Evolutionary conservation across 2,113 vertebrate species (phyloP).

Genomic region (Hippocampus barbouri): DNA sequence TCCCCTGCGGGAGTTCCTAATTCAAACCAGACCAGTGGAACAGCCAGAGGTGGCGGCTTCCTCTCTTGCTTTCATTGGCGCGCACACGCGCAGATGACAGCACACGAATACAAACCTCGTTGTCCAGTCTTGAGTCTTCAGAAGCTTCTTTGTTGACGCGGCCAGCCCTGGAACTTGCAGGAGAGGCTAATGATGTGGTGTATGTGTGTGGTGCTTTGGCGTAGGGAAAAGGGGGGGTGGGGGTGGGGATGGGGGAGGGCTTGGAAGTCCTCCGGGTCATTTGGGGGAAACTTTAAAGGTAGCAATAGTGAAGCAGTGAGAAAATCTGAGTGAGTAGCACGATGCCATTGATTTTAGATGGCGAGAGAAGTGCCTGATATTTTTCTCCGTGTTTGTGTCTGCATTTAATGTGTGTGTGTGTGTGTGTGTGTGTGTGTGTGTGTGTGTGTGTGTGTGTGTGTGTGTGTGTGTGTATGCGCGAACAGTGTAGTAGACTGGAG

Average conservation of each 20-base stretch:
- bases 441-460: not conserved
- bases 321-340: not conserved
- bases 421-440: not conserved
- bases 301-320: not conserved
- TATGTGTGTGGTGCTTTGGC: not conserved
- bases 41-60: conserved; percentile 67
- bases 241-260: conserved; percentile 4
- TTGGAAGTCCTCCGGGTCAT: conserved; percentile 49
- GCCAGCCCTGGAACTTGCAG: conserved; percentile 46
- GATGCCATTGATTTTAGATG: conserved; percentile 21
- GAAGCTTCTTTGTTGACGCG: conserved; percentile 55
- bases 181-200: conserved; percentile 32
- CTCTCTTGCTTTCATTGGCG: conserved; percentile 20
- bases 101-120: conserved; percentile 31
- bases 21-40: conserved; percentile 78
- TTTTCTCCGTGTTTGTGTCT: conserved; percentile 16
- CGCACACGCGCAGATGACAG: conserved; percentile 28
- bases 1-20: conserved; percentile 76
- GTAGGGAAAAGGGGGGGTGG: too few species aligned
- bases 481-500: conserved; percentile 20
- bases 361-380: conserved; percentile 22
- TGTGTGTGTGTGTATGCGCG: not conserved
- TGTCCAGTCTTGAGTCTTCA: conserved; percentile 33
- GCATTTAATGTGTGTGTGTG: too few species aligned
- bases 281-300: conserved; percentile 32